A percentile compares a stretch with the other conserved stretches of the same genome.
phyloP scores from a whole-genome alignment of 2,888 invertebrate species.

The Willowsia nigromaculata region DNA sequence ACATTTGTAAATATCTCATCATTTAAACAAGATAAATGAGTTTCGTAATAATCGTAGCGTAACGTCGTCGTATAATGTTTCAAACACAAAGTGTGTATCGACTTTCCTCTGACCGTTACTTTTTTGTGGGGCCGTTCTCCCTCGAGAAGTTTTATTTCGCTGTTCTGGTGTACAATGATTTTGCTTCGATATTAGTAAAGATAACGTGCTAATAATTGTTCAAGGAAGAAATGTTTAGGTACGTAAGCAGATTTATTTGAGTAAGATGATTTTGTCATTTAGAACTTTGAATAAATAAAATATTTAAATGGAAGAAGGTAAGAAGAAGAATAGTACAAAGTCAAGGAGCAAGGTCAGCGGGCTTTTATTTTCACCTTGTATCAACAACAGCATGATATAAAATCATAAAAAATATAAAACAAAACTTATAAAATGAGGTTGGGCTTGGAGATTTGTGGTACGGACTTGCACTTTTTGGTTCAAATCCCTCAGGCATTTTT shows the following conservation, averaged over 20 bases:
- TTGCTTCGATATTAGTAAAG: background rate
- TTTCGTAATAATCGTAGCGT: no score
- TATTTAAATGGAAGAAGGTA: conserved; percentile 29
- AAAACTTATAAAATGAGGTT: background rate
- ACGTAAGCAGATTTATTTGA: background rate
- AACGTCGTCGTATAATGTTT: no score
- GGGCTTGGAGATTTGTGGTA: background rate
- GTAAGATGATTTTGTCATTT: background rate
- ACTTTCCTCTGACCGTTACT: no score
- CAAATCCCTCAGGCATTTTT: conserved; percentile 31
- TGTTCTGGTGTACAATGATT: background rate
- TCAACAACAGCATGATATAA: background rate
- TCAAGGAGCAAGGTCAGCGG: conserved; percentile 30
- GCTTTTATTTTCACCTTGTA: conserved; percentile 40
- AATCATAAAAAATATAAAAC: background rate
- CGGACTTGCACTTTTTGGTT: conserved; percentile 24
- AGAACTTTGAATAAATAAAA: background rate
- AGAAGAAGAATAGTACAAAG: background rate
- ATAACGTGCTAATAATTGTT: background rate
- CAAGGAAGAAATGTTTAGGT: background rate
- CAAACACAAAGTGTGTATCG: no score
- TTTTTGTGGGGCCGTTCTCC: background rate
- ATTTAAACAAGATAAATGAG: background rate
- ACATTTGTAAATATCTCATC: background rate
- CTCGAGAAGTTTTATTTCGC: background rate